Evolutionary conservation across 1,140 invertebrate genomes (phyloP), one percentile per base, ranked within the genome.

Genomic region (Pogonomyrmex californicus): DNA sequence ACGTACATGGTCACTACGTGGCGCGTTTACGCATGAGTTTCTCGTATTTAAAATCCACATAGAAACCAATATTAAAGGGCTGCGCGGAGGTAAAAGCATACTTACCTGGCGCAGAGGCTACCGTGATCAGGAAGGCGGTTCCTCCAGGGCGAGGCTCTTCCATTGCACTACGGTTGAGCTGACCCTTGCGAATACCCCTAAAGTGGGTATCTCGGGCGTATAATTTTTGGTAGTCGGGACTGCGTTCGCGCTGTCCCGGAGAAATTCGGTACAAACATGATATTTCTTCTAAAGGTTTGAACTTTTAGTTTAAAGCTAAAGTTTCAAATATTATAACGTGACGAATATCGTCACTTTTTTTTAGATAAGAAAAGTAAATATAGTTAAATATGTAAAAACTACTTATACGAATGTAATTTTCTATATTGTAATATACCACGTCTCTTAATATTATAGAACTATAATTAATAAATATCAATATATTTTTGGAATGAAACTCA

Each of bases 181-280:
- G 96, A 97, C 96, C 95, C 96, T 96, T 97, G 96, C 96, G 96
- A 97, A 97, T 97, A 96, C 95, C 96, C 96, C 96, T 96, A 97
- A 97, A 96, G 96, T 95, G 96, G 96, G 94, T 96, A 97, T 96
- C 96, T 97, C 96, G 96, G 96, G 96, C 95, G 96, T 96, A 96
- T 95, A 96, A 97, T 97, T 97, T 97, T 96, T 97, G 96, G 94
- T 96, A 96, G 96, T 96, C 95, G 96, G 96, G 95, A 95, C 95
- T 96, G 96, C 96, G 95, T 96, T 94, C 96, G 96, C 95, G 95
- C 95, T 94, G 92, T 93, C 94, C 95, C 92, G 91, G 78, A 91
- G 44, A 49, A 90, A 79, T 33, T 23, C 0, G 44, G 65, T 47
- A 36, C 2, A 82, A 91, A 86, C 23, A 56, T 0, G 78, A 68